Evolutionary conservation across 1,140 invertebrate species (phyloP), one percentile per base, ranked within the genome.

Genomic region (Lysiphlebus fabarum): DNA sequence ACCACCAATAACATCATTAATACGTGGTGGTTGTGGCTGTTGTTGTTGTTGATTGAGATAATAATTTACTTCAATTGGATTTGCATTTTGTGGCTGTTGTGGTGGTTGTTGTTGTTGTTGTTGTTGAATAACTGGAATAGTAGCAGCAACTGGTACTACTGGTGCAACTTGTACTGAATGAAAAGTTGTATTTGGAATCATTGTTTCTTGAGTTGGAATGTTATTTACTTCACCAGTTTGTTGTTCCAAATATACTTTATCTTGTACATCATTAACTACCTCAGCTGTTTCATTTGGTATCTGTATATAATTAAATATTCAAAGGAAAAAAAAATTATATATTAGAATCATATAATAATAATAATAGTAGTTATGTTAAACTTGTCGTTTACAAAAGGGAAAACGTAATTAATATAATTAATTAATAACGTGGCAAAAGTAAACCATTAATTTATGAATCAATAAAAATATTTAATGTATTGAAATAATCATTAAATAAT

Each of bases 1-100:
- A 7, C 58, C 49, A 57, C 60, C 65, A 59, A 67, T 69, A 7
- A 90, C 86, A 70, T 90, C 89, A 26, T 87, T 83, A 26, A 90
- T 83, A 64, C 87, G 80, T 47, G 81, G 72, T 47, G 84, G 82
- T 61, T 62, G 68, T 37, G 65, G 62, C n/a, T 62, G 72, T 7
- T 65, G 69, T 17, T 61, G 68, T 77, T 58, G 67, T 36, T 60
- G 69, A 12, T 69, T 74, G 8, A 65, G 17, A 4, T 26, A 26
- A 4, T 26, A 26, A 26, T 1, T 26, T 2, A 26, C 17, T 26
- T 26, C 17, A 26, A 26, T 26, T 26, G 17, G 2, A 26, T 26
- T 26, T 26, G 17, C 4, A 26, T 26, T 26, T 26, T 62, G 68
- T 37, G 65, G 62, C n/a, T 62, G 72, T 7, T 65, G 69, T 17